Evolutionary conservation across 64 coral and sea anemone species (phyloP).

Genomic region (Astreopora myriophthalma): DNA sequence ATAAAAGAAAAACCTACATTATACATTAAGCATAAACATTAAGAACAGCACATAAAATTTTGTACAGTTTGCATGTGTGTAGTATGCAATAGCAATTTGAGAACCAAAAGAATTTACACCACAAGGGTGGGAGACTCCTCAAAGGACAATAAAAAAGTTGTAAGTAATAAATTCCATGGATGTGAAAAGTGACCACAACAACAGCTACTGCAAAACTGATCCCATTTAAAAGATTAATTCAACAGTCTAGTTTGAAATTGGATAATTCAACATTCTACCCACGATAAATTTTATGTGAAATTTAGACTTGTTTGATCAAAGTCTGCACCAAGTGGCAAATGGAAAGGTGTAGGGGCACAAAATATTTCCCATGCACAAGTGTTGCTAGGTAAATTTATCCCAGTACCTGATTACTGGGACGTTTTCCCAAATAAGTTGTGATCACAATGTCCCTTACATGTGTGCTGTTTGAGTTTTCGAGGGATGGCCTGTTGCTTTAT

Average conservation of each 20-base stretch:
- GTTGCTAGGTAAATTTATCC: conserved; percentile 9
- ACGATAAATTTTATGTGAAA: background rate
- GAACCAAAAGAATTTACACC: background rate
- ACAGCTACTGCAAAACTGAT: background rate
- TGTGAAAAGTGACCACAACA: background rate
- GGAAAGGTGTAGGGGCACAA: background rate
- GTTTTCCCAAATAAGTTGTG: background rate
- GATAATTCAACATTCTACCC: background rate
- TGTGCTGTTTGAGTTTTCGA: background rate
- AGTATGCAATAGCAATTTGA: background rate
- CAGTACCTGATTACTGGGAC: background rate
- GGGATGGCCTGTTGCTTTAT: background rate
- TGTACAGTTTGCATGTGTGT: background rate
- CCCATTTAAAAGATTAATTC: background rate
- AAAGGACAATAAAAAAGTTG: background rate
- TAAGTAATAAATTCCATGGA: background rate
- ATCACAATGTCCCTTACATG: background rate
- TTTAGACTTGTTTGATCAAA: background rate
- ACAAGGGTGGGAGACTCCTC: background rate
- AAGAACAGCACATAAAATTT: background rate
- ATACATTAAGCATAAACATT: background rate
- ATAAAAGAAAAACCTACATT: no score
- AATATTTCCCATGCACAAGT: background rate
- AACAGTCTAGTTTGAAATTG: background rate
- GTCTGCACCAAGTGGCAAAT: background rate